These are phyloP conservation scores for Myotis yumanensis DNA, from an alignment of 2,113 vertebrate species.

Conservation along the genomic window DNA sequence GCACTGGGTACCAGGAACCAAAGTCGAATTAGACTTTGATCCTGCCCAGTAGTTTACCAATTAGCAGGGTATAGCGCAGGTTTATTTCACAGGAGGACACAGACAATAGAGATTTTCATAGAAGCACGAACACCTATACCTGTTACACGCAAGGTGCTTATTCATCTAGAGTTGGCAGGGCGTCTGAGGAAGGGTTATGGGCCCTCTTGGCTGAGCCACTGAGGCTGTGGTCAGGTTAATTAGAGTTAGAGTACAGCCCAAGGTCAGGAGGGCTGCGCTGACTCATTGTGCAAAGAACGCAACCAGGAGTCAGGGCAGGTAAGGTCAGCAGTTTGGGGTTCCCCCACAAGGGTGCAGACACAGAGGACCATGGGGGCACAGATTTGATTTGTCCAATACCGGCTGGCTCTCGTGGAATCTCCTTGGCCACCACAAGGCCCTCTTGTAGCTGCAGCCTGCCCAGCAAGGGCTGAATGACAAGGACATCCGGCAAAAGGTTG, in stretches of 20 bases:
- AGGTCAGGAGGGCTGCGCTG: conserved; percentile 12
- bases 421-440: not conserved
- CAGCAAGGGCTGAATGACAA: not conserved
- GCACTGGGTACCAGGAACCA: not conserved
- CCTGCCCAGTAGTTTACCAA: not conserved
- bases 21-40: conserved; percentile 3
- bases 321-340: conserved; percentile 13
- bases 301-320: not conserved
- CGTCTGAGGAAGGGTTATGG: not conserved
- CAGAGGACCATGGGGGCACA: not conserved
- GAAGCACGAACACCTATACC: not conserved
- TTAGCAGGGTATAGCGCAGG: not conserved
- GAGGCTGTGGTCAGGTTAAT: not conserved
- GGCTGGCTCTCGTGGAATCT: not conserved
- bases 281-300: conserved; percentile 29
- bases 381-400: not conserved
- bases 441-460: not conserved
- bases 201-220: not conserved
- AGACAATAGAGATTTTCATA: not conserved
- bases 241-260: not conserved
- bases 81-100: not conserved
- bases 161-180: conserved; percentile 4
- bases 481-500: not conserved
- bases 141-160: not conserved
- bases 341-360: not conserved